Conservation (phyloP, 2,888 invertebrate genomes). For the Stenoptilia bipunctidactyla region DNA sequence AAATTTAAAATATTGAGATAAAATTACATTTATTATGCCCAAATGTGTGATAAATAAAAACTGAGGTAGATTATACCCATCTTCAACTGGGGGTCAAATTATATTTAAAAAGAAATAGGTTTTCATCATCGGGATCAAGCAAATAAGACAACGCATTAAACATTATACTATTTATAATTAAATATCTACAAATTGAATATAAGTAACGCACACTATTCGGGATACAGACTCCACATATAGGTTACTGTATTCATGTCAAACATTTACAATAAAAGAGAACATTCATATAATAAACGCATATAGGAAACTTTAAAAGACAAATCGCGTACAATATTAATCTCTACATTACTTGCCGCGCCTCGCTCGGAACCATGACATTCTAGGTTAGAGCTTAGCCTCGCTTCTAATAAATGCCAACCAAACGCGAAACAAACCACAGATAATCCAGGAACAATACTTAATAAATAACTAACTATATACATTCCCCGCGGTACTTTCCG, state of each 20-base stretch:
- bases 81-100: constrained; percentile 51
- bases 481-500: constrained; percentile 22
- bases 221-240: constrained; percentile 42
- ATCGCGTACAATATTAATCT: constrained; percentile 30
- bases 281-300: constrained; percentile 68
- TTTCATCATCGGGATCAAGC: constrained; percentile 34
- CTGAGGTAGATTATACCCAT: constrained; percentile 69
- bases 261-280: constrained; percentile 69
- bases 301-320: constrained; percentile 62
- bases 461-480: constrained; percentile 62
- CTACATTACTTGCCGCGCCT: constrained; percentile 21
- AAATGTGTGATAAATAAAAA: constrained; percentile 66
- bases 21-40: constrained; percentile 66
- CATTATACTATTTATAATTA: constrained; percentile 71
- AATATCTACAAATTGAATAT: constrained; percentile 69
- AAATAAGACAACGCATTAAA: constrained; percentile 65
- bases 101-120: constrained; percentile 32
- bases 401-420: constrained; percentile 18
- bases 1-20: constrained; percentile 43
- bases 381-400: constrained; percentile 5
- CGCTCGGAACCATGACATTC: constrained; percentile 1
- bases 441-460: constrained; percentile 49
- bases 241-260: constrained; percentile 46
- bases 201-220: constrained; percentile 61
- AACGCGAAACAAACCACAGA: constrained; percentile 64